These are phyloP conservation scores for Tachycineta bicolor DNA, from an alignment of 2,113 vertebrate genomes.

Conservation along the genomic window DNA sequence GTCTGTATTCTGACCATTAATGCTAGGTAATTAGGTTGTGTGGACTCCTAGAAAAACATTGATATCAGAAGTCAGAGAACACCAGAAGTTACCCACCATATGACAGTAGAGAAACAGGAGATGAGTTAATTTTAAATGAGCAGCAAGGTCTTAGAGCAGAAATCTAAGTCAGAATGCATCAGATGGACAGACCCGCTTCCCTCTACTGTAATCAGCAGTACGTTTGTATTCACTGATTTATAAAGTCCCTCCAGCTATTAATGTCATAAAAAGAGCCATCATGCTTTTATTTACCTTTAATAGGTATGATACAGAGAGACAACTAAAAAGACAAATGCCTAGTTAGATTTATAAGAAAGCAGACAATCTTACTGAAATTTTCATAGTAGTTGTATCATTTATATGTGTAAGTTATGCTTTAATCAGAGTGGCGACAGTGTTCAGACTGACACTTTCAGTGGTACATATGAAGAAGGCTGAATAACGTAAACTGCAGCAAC, in stretches of 20 bases:
- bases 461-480: background rate
- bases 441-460: background rate
- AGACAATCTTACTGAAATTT: constrained; percentile 32
- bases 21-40: background rate
- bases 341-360: background rate
- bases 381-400: constrained; percentile 27
- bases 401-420: background rate
- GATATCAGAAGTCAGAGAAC: background rate
- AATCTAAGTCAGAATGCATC: background rate
- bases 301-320: background rate
- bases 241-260: constrained; percentile 20
- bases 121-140: constrained; percentile 23
- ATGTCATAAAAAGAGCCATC: background rate
- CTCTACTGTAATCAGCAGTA: background rate
- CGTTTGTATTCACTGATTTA: background rate
- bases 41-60: background rate
- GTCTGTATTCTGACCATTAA: background rate
- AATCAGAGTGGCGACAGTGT: background rate
- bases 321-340: constrained; percentile 27
- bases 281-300: constrained; percentile 53
- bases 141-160: background rate
- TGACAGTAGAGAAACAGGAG: background rate
- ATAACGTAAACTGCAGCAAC: background rate
- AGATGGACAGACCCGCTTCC: background rate
- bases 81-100: background rate